These are phyloP conservation scores for Andrena dorsata DNA, from an alignment of 2,888 invertebrate species.

Conservation along the genomic window DNA sequence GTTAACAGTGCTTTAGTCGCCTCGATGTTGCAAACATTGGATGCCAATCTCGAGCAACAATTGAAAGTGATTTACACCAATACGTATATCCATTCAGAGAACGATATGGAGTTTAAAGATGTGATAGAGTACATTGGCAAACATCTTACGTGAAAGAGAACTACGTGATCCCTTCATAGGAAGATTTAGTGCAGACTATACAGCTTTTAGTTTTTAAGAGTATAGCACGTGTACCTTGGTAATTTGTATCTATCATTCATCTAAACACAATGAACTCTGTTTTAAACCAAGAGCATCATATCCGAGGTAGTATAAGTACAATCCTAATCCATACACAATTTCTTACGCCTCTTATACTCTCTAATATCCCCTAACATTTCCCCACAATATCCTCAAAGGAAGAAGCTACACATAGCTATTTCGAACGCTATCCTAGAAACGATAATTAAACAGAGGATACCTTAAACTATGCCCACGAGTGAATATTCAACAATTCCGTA, in stretches of 20 bases:
- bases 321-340: slow-evolving; percentile 21
- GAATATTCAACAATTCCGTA: not conserved
- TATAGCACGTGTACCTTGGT: slow-evolving; percentile 31
- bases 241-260: slow-evolving; percentile 21
- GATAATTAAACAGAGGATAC: not conserved
- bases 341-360: not conserved
- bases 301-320: slow-evolving; percentile 62
- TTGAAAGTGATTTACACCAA: not conserved
- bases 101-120: not conserved
- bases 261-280: slow-evolving; percentile 44
- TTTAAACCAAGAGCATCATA: slow-evolving; percentile 38
- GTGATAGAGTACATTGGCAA: slow-evolving; percentile 2
- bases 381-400: not conserved
- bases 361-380: not conserved
- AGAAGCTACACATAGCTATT: not conserved
- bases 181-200: slow-evolving; percentile 24
- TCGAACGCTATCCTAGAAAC: no score
- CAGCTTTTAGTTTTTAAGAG: slow-evolving; percentile 29
- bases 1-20: not conserved
- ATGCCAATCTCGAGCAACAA: not conserved
- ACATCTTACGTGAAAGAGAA: slow-evolving; percentile 4
- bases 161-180: not conserved
- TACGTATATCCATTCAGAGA: slow-evolving; percentile 1
- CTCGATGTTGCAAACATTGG: not conserved
- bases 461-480: not conserved